phyloP scores from a whole-genome alignment of 2,113 vertebrate genomes.

The Myxocyprinus asiaticus region DNA sequence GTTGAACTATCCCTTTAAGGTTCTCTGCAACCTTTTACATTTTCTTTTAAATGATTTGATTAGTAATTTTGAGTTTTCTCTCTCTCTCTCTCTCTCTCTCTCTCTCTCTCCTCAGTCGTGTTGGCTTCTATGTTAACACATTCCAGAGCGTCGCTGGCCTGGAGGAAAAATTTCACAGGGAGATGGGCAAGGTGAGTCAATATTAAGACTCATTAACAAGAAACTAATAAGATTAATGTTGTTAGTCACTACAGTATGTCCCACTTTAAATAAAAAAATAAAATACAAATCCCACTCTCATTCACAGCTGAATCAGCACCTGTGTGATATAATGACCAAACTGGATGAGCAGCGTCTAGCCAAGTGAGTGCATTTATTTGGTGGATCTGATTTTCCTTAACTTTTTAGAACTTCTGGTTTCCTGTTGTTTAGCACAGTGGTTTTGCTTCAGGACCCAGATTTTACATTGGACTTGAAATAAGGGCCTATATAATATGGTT shows the following conservation, averaged over 20 bases:
- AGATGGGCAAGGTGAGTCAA: constrained; percentile 87
- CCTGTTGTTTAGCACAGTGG: neutral
- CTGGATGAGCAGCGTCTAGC: constrained; percentile 84
- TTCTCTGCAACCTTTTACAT: neutral
- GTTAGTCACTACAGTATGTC: too few species aligned
- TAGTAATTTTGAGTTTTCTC: neutral
- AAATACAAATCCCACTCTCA: neutral
- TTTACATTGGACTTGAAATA: too few species aligned
- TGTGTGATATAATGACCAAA: constrained; percentile 89
- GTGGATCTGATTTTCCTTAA: neutral
- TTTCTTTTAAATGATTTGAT: neutral
- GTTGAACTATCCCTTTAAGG: neutral
- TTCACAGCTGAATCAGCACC: constrained; percentile 89
- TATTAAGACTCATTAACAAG: neutral
- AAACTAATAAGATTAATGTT: neutral
- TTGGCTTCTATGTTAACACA: constrained; percentile 95
- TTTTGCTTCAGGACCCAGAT: too few species aligned
- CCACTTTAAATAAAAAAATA: too few species aligned
- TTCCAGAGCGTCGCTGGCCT: constrained; percentile 92
- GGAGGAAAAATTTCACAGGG: constrained; percentile 95
- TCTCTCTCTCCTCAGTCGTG: constrained; percentile 77
- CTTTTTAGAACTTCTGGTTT: constrained; percentile 14
- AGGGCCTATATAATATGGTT: too few species aligned
- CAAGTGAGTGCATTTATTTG: constrained; percentile 63
- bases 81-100: neutral